Evolutionary conservation across 1,140 invertebrate species (phyloP), one percentile per base, ranked within the genome.

Genomic region (Saccostrea echinata): DNA sequence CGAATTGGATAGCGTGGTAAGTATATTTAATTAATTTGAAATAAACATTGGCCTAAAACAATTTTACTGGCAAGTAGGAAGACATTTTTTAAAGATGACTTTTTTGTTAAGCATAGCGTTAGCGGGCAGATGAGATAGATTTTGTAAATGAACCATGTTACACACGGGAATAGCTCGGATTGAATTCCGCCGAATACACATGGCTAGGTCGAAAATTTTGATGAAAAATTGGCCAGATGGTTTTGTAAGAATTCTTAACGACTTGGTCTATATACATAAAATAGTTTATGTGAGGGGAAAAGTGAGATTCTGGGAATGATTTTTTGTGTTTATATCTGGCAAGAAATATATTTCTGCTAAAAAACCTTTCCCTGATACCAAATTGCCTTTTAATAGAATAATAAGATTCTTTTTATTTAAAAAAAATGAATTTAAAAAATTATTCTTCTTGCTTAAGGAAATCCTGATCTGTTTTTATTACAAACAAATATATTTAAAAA

Each of bases 1-100:
- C 86, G 94, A 95, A 90, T 89, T 95, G 84, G 95, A 95, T 89
- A 95, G 94, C 90, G 92, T 95, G 94, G 94, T 95, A 92, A 91
- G 94, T 93, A 18, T 30, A 16, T 80, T 88, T 76, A 30, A 61
- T 86, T 82, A 51, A 76, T 76, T 76, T 24, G 27, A 76, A 76
- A 30, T 30, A 76, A 30, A 16, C 24, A 30, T 30, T 27, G 27
- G 68, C 68, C 68, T 76, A 76, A 76, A 30, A 30, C 68, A 35
- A 27, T 53, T 55, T 84, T 53, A 30, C 11, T 13, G 68, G 27
- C 24, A 76, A 53, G 43, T 1, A 43, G 71, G 21, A 30, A 83
- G 18, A 83, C 81, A 83, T 83, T 83, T 83, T 52, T 83, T 52
- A 21, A 51, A 83, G 43, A 83, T 51, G 81, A 83, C 35, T 52